phyloP scores from a whole-genome alignment of 2,888 invertebrate genomes.

The Troides oblongomaculatus region DNA sequence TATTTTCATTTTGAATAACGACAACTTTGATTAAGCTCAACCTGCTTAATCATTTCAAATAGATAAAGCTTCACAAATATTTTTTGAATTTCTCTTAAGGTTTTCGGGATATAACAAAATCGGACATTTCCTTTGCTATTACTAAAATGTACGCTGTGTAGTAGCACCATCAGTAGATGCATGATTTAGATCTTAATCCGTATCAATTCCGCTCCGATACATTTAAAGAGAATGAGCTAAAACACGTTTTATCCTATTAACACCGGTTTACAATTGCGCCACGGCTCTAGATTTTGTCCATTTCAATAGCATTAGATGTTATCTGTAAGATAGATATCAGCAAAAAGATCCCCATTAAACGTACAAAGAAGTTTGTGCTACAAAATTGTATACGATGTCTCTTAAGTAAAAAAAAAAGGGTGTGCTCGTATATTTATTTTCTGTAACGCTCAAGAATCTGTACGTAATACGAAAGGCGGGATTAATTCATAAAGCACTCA shows the following conservation, averaged over 20 bases:
- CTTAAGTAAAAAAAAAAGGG: slow-evolving; percentile 28
- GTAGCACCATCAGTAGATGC: slow-evolving; percentile 21
- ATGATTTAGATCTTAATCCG: slow-evolving; percentile 45
- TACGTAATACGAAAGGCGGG: slow-evolving; percentile 44
- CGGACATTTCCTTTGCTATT: background rate
- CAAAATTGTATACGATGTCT: slow-evolving; percentile 45
- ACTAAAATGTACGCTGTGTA: background rate
- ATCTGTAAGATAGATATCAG: slow-evolving; percentile 64
- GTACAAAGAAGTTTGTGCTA: slow-evolving; percentile 51
- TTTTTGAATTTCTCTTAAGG: too few relatives aligned
- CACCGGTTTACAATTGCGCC: slow-evolving; percentile 50
- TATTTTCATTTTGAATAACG: slow-evolving; percentile 40
- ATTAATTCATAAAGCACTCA: slow-evolving; percentile 62
- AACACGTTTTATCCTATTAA: slow-evolving; percentile 50
- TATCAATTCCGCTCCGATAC: slow-evolving; percentile 48
- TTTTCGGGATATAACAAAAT: background rate
- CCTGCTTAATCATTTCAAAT: slow-evolving; percentile 18
- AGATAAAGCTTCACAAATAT: background rate
- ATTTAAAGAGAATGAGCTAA: slow-evolving; percentile 38
- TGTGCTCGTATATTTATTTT: slow-evolving; percentile 34
- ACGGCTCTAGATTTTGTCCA: slow-evolving; percentile 56
- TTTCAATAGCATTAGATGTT: slow-evolving; percentile 61
- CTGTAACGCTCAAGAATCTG: slow-evolving; percentile 30
- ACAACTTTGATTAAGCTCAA: slow-evolving; percentile 31
- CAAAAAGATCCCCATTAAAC: slow-evolving; percentile 61